Percentiles rank a stretch among this genome's conserved stretches.
These are phyloP conservation scores for Malurus alboscapulatus DNA, from an alignment of 2,113 vertebrate genomes.

Conservation along the genomic window DNA sequence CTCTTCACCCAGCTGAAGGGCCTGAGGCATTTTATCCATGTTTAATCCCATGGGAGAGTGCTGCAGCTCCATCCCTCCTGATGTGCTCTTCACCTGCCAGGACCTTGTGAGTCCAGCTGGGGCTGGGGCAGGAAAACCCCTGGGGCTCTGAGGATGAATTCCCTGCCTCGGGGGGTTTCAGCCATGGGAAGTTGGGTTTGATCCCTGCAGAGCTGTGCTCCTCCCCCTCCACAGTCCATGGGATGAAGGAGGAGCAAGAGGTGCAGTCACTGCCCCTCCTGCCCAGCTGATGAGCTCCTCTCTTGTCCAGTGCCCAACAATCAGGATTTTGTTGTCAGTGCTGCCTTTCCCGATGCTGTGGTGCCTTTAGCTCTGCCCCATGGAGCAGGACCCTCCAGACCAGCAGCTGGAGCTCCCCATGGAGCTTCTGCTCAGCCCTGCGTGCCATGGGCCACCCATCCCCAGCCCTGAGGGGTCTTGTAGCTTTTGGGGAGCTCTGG, in stretches of 20 bases:
- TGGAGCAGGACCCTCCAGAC: not conserved
- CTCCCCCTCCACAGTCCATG: not conserved
- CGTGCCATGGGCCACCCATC: rapidly evolving
- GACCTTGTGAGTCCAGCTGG: not conserved
- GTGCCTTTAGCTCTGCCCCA: not conserved
- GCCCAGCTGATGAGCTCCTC: not conserved
- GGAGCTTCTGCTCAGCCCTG: not conserved
- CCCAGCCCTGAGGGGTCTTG: not conserved
- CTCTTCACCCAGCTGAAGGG: not conserved
- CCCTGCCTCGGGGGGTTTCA: not conserved
- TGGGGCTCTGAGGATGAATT: not conserved
- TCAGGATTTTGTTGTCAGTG: not conserved
- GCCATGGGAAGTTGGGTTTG: not conserved
- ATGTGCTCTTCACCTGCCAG: not conserved
- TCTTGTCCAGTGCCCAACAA: not conserved
- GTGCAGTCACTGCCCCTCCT: not conserved
- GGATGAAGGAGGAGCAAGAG: not conserved
- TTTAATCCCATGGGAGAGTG: rapidly evolving
- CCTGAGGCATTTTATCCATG: not conserved
- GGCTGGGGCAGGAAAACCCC: not conserved
- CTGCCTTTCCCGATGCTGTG: not conserved
- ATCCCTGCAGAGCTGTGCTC: not conserved
- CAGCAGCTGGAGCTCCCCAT: not conserved
- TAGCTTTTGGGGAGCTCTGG: not conserved
- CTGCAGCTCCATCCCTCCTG: not conserved